A percentile compares a stretch with the other conserved stretches of the same genome.
These are phyloP conservation scores for Podarcis siculus DNA, from an alignment of 2,797 vertebrate species.

Conservation along the genomic window DNA sequence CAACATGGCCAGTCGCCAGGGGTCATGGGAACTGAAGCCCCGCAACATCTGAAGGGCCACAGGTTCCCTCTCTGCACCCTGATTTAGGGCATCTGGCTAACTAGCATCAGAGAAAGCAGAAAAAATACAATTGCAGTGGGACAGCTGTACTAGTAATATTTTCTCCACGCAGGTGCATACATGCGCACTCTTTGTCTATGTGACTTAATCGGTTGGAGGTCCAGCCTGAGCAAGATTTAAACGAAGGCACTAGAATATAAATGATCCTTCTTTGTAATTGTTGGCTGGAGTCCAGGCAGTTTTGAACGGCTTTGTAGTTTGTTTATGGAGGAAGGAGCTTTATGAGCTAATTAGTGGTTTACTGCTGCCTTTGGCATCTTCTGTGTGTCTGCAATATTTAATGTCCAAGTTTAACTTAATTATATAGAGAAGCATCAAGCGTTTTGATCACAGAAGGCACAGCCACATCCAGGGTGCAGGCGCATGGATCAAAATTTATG, in stretches of 20 bases:
- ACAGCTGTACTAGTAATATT: slow-evolving; percentile 48
- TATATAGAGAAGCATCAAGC: slow-evolving; percentile 61
- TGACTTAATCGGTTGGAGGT: slow-evolving; percentile 63
- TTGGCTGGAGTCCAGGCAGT: slow-evolving; percentile 72
- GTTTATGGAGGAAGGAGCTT: slow-evolving; percentile 71
- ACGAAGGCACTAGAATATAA: slow-evolving; percentile 71
- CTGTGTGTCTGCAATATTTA: slow-evolving; percentile 67
- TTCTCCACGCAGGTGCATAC: slow-evolving; percentile 11
- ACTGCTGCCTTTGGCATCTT: slow-evolving; percentile 74
- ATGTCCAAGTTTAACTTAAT: slow-evolving; percentile 68
- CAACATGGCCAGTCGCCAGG: too few species aligned
- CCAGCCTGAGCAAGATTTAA: slow-evolving; percentile 60
- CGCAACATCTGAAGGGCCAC: background rate
- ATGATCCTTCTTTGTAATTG: slow-evolving; percentile 66
- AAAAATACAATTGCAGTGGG: slow-evolving; percentile 29
- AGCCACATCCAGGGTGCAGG: background rate
- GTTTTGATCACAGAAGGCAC: slow-evolving; percentile 34
- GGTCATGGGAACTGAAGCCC: too few species aligned
- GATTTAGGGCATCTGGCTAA: slow-evolving; percentile 15
- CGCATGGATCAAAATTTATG: background rate
- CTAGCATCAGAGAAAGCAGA: slow-evolving; percentile 43
- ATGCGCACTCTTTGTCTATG: slow-evolving; percentile 4
- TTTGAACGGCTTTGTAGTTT: slow-evolving; percentile 71
- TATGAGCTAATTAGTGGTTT: slow-evolving; percentile 79
- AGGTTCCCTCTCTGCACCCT: background rate